Base-by-base conservation (phyloP, 2,113 vertebrate genomes). In the Neolamprologus sp. region DNA sequence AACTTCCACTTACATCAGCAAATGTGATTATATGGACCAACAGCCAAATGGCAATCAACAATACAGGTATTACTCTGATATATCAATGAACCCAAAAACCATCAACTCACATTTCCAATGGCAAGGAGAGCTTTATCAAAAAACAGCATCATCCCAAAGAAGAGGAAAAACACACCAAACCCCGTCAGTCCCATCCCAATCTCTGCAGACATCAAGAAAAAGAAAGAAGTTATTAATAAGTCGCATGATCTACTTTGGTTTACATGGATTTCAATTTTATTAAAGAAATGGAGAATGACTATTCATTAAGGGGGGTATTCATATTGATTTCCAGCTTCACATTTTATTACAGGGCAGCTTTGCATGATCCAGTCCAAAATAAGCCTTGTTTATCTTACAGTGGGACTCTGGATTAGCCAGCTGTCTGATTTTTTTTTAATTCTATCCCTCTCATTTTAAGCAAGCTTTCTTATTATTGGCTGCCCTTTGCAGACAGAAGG, bases 121-220 rank as follows among this genome's bases (percentile, higher is more conserved):
- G 98, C 98, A 90, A 99, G 95, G 78, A 99, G 98, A 84, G 98
- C 99, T 97, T 99, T 99, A 94, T 99, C 99, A 92, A 99, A 99
- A 96, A 99, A 99, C 80, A 99, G 98, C 92, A 99, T 97, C 98
- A 99, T 99, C 87, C 99, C 99, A 93, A 99, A 99, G 94, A 99
- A 98, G 81, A 99, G 98, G 94, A 99, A 99, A 94, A 99, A 99
- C 71, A 99, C 98, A 23, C 99, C 98, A 86, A 99, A 99, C 82
- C 99, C 98, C 16, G 99, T 99, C 90, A 99, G 94, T 60, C 99
- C 99, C 97, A 99, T 99, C 88, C 99, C 99, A 85, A 99, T 99
- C 91, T 99, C 99, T 99, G 97, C 54, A 82, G 79, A 54, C 3
- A 42, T 16, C 10, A 68, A 80, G 9, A 68, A 33, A 83, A 49